Conservation (phyloP, 2,113 vertebrate genomes). For the Elephas maximus region DNA sequence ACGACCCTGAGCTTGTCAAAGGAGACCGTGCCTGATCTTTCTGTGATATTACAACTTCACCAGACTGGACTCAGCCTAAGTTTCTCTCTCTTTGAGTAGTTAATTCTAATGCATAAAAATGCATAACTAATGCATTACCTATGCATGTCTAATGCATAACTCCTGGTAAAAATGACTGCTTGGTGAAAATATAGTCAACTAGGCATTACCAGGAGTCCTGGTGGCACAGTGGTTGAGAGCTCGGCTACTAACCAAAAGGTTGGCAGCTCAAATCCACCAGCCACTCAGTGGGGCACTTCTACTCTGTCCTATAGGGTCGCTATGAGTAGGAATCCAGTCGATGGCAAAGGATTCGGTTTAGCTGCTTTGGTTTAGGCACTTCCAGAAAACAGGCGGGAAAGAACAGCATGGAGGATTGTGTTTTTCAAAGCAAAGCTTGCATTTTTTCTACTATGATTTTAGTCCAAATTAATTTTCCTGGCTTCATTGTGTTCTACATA, state of each 20-base stretch:
- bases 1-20: neutral
- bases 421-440: neutral
- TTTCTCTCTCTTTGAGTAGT: slow-evolving; percentile 15
- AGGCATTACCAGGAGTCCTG: neutral
- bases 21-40: neutral
- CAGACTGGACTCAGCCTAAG: neutral
- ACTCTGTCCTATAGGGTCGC: too few relatives aligned
- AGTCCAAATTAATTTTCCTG: neutral
- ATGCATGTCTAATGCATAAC: neutral
- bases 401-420: neutral
- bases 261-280: too few relatives aligned
- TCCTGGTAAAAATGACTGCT: neutral
- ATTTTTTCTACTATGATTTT: neutral
- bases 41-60: neutral
- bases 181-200: neutral
- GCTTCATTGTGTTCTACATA: neutral
- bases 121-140: too few relatives aligned
- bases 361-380: neutral
- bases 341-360: too few relatives aligned
- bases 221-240: too few relatives aligned
- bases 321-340: too few relatives aligned
- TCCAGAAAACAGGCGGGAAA: neutral
- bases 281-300: too few relatives aligned
- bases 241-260: too few relatives aligned
- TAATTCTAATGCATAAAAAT: neutral